Evolutionary conservation across 1,140 invertebrate species (phyloP), one percentile per base, ranked within the genome.

Genomic region (Drosophila grimshawi): DNA sequence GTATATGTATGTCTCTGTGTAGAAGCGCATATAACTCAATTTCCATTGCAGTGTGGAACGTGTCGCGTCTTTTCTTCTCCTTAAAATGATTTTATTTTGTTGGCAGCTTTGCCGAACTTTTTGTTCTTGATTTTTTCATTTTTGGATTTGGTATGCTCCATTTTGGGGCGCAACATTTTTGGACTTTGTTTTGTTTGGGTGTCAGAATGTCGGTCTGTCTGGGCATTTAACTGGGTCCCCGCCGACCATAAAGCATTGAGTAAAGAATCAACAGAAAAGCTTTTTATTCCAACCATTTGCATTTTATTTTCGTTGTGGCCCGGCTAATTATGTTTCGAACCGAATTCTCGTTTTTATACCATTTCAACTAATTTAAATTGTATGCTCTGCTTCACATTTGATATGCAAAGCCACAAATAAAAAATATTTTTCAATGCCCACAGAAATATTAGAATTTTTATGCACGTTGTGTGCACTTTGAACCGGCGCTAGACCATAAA

Each of bases 301-400:
- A 48, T 53, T 69, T 30, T 27, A 32, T 56, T 39, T 53, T 48
- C 41, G 11, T 46, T 55, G 37, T 11, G 6, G 33, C 41, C 52
- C 19, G 19, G 52, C 52, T 68, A 68, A 68, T 68, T 66, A 70
- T 63, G 59, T 63, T 53, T 19, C 19, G 67, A 57, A 64, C 51
- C 35, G 52, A 51, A 71, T 71, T 71, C 57, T 83, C 51, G 41
- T 55, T 63, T 62, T 57, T 60, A 59, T 60, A 52, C 30, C 66
- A 76, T 76, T 78, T 74, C 65, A 43, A 81, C 81, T 86, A 78
- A 81, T 86, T 81, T 86, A 86, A 81, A 86, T 79, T 45, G 53
- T 78, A 86, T 70, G 81, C 78, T 86, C 82, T 86, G 76, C 56
- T 86, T 86, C 61, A 62, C 61, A 69, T 78, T 69, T 53, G 41